These are phyloP conservation scores for Therioaphis trifolii DNA, from an alignment of 2,888 invertebrate species.

Conservation along the genomic window DNA sequence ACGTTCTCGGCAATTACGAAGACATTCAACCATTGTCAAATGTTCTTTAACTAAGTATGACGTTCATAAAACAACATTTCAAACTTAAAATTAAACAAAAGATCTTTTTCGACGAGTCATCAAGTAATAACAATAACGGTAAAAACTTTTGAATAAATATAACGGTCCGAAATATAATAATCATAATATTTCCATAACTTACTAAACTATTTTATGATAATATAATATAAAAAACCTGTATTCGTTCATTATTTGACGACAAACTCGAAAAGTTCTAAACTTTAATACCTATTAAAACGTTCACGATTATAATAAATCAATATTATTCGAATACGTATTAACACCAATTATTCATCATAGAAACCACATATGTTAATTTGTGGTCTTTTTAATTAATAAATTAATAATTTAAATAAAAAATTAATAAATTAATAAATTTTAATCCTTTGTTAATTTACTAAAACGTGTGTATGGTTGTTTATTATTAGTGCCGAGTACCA, in stretches of 20 bases:
- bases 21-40: slow-evolving; percentile 14
- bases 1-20: background rate
- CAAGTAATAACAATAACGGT: background rate
- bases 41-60: background rate
- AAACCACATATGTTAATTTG: too few species aligned
- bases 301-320: too few species aligned
- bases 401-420: too few species aligned
- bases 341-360: too few species aligned
- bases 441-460: too few species aligned
- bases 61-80: background rate
- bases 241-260: background rate
- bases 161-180: background rate
- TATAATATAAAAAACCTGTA: background rate
- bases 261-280: background rate
- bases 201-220: background rate
- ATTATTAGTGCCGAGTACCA: too few species aligned
- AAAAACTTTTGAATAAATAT: slow-evolving; percentile 2
- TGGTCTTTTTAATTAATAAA: too few species aligned
- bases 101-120: background rate
- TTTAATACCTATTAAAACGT: too few species aligned
- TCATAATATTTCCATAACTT: too few species aligned
- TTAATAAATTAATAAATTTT: too few species aligned
- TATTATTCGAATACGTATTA: too few species aligned
- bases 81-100: slow-evolving; percentile 1
- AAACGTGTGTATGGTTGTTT: too few species aligned